Conservation (phyloP, 2,113 vertebrate species). For the Onychostoma macrolepis region DNA sequence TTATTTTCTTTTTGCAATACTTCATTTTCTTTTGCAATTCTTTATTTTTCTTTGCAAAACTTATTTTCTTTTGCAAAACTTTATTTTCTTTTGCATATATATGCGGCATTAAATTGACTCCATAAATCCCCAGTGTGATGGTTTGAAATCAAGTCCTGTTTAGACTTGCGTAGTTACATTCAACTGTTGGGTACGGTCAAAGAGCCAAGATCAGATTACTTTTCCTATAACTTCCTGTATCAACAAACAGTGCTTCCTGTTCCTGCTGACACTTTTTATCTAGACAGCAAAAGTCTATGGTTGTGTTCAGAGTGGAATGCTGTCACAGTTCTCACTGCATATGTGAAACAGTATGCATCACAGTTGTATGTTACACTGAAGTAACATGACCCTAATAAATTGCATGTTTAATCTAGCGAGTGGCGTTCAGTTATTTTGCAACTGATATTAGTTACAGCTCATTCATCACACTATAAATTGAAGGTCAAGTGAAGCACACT, state of each 20-base stretch:
- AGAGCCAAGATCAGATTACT: neutral
- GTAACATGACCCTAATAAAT: neutral
- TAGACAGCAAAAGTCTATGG: neutral
- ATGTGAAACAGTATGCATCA: too few species aligned
- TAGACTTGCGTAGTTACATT: neutral
- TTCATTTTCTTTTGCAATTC: too few species aligned
- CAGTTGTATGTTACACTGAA: neutral
- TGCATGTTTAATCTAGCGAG: neutral
- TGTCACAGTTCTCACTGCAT: neutral
- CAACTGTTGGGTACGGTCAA: neutral
- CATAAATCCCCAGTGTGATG: neutral
- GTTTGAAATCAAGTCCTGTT: neutral
- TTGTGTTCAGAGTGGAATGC: neutral
- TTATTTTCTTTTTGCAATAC: too few species aligned
- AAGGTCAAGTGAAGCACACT: neutral
- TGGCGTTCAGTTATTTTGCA: neutral
- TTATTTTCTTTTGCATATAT: too few species aligned
- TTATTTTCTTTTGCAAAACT: too few species aligned
- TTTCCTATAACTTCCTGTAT: conserved; percentile 6
- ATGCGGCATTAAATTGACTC: too few species aligned
- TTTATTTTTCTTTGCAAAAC: too few species aligned
- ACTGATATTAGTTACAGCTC: neutral
- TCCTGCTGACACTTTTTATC: neutral
- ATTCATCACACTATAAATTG: neutral
- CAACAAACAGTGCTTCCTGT: neutral